Base-by-base conservation (phyloP, 2,113 vertebrate genomes). In the Melanerpes aurifrons region DNA sequence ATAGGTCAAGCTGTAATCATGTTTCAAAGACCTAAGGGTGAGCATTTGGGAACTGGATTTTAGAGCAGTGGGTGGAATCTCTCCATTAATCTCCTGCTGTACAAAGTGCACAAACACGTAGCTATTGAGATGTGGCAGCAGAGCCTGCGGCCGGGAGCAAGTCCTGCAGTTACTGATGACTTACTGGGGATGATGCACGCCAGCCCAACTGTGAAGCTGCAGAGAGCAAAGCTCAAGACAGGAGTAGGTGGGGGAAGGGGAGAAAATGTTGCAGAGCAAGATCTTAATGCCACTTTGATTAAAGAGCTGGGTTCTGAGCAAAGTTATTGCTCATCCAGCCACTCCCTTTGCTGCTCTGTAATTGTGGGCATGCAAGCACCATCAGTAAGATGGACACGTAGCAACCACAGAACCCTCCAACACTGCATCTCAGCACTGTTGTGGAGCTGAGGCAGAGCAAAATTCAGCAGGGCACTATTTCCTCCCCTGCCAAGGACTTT, bases 131-230 rank as follows among this genome's bases (percentile, higher is more conserved):
- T 0, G 16, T 16, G 48, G 71, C 57, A 73, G 11, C 56, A 15
- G 54, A 76, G 31, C 82, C 68, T 12, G 2, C 0, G 0, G 69
- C 48, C 11, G 1, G 14, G 21, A 48, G 31, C 0, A 2, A 56
- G 32, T 4, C 56, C 61, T 72, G 57, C 40, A 56, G 2, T 58
- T 45, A 80, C 64, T 0, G 1, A 9, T 11, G 81, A 14, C 57
- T 53, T 28, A 45, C 79, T 61, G 29, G 56, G 79, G 40, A 67
- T 57, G 79, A 43, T 17, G 62, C 32, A 10, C 82, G 14, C 14
- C 58, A 48, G 59, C 22, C 61, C 63, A 29, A 29, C 53, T 15
- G 35, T 1, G 9, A 28, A 15, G 64, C 72, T 61, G 77, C 73
- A 40, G 62, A 4, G 32, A 92, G 43, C 22, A 7, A 53, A 16